Evolutionary conservation across 2,797 vertebrate species (phyloP).

Genomic region (Enteromius mattozi): DNA sequence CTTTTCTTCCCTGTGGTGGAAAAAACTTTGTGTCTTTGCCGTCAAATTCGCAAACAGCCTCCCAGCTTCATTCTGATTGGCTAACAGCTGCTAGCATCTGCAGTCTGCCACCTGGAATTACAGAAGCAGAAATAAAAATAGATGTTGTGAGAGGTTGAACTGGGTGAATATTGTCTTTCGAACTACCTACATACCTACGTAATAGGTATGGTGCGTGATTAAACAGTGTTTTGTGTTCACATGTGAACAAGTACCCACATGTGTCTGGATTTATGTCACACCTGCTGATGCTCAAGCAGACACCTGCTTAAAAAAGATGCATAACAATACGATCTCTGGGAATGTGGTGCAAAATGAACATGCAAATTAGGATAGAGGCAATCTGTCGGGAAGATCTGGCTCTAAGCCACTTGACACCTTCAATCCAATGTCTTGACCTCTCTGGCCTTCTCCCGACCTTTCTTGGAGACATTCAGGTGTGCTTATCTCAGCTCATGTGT

Average conservation of each 20-base stretch:
- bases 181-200: background rate
- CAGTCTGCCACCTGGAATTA: background rate
- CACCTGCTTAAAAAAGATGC: conserved; percentile 21
- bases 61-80: background rate
- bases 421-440: background rate
- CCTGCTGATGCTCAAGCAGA: conserved; percentile 16
- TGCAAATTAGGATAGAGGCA: conserved; percentile 5
- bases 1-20: background rate
- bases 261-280: conserved; percentile 19
- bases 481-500: background rate
- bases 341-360: background rate
- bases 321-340: background rate
- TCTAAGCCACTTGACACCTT: background rate
- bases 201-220: background rate
- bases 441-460: background rate
- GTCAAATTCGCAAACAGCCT: conserved; percentile 10
- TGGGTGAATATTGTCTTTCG: background rate
- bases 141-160: conserved; percentile 1
- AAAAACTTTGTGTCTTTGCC: background rate
- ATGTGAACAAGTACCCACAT: background rate
- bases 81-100: conserved; percentile 30
- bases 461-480: background rate
- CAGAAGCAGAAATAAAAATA: conserved; percentile 30
- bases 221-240: conserved; percentile 6
- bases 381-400: background rate